phyloP scores from a whole-genome alignment of 2,797 vertebrate species.

The Enteromius afrohamiltoni region DNA sequence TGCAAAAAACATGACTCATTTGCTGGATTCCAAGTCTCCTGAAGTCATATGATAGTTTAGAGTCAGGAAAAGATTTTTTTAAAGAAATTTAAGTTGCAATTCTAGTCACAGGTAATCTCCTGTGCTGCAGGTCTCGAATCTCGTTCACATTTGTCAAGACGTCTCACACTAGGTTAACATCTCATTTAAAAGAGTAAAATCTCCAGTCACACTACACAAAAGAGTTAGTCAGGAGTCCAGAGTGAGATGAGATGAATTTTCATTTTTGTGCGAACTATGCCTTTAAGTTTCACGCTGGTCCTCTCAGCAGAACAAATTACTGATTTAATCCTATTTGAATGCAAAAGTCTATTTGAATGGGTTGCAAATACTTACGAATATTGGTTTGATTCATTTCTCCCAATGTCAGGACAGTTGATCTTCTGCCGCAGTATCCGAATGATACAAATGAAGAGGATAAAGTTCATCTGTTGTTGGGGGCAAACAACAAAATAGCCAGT shows the following conservation, averaged over 20 bases:
- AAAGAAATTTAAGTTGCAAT: background rate
- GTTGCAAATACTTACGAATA: conserved; percentile 85
- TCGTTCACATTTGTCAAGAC: conserved; percentile 2
- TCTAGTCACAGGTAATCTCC: background rate
- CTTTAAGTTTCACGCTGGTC: background rate
- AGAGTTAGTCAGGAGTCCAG: background rate
- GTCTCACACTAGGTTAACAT: background rate
- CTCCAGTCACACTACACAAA: background rate
- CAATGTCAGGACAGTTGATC: conserved; percentile 91
- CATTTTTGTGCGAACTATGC: background rate
- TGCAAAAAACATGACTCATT: background rate
- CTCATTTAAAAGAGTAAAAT: background rate
- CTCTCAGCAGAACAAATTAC: conserved; percentile 5
- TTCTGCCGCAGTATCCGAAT: conserved; percentile 95
- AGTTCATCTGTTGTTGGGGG: conserved; percentile 85
- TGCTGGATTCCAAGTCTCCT: background rate
- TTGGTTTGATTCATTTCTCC: conserved; percentile 90
- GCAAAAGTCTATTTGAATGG: background rate
- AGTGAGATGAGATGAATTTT: background rate
- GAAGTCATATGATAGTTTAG: background rate
- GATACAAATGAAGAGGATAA: conserved; percentile 92
- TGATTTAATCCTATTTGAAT: background rate
- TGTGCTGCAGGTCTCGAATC: background rate
- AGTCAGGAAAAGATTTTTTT: background rate
- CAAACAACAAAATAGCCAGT: conserved; percentile 27